These are phyloP conservation scores for Asarcornis scutulata DNA, from an alignment of 2,113 vertebrate species.

Conservation along the genomic window DNA sequence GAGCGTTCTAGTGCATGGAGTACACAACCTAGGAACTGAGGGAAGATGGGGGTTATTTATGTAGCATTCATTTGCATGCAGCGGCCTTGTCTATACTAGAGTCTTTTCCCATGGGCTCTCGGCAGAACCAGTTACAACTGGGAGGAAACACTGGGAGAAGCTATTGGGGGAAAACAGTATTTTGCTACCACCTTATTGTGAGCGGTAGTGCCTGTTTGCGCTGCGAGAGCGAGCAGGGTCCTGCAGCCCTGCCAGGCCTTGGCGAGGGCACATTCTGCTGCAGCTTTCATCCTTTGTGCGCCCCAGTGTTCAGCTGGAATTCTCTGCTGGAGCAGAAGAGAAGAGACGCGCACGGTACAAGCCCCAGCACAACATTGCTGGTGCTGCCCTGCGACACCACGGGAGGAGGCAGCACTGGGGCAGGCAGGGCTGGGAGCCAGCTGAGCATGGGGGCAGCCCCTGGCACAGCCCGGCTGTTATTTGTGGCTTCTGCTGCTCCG, in stretches of 20 bases:
- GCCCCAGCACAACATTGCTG: neutral
- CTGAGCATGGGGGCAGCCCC: neutral
- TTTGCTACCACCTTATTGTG: constrained; percentile 1
- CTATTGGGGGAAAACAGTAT: neutral
- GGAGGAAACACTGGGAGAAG: constrained; percentile 19
- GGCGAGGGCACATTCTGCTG: neutral
- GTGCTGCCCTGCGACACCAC: neutral
- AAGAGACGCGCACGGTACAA: neutral
- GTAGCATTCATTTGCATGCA: constrained; percentile 48
- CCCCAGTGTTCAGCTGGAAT: constrained; percentile 18
- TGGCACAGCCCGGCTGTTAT: neutral
- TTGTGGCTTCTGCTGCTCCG: neutral
- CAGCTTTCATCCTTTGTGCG: constrained; percentile 38
- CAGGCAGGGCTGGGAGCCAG: neutral
- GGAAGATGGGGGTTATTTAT: constrained; percentile 61
- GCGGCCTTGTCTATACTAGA: neutral
- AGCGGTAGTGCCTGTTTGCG: neutral
- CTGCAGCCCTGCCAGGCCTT: constrained; percentile 17
- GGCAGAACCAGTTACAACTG: constrained; percentile 39
- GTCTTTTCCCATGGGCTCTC: constrained; percentile 57
- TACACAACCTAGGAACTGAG: constrained; percentile 56
- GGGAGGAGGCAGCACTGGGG: neutral
- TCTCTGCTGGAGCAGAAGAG: neutral
- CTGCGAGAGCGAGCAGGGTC: neutral
- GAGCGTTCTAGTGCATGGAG: constrained; percentile 50